Evolutionary conservation across 2,797 vertebrate genomes (phyloP), one percentile per base, ranked within the genome.

Genomic region (Oreortyx pictus): DNA sequence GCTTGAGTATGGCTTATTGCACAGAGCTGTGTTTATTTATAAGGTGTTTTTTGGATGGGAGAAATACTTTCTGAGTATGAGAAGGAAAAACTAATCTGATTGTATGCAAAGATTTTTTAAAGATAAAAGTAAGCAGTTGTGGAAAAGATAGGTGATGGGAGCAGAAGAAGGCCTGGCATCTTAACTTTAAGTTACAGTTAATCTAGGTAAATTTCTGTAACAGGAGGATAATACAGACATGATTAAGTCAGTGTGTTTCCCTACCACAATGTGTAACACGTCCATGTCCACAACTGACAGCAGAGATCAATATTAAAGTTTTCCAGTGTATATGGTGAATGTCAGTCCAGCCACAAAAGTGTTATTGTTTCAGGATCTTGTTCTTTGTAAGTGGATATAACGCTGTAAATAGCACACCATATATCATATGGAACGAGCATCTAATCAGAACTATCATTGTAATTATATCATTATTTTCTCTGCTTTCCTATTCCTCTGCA

Each of bases 191-290:
- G 7, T 78, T 83, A 64, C 46, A 81, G 71, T 81, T 86, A 78
- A 92, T 90, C 54, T 83, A 93, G 86, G 64, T 72, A 5, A 29
- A 73, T 62, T 86, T 90, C 62, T 86, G 46, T 92, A 86, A 82
- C 46, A 86, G 59, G 67, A 88, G 71, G 46, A 59, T 92, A 79
- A 62, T 82, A 82, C 64, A 93, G 72, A 79, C 65, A 90, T 84
- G 54, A 93, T 90, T 78, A 83, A 90, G 77, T 78, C 71, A 75
- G 11, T 62, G 74, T 65, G 17, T 54, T 81, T 90, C 71, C 54
- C 37, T 74, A 41, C 56, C 35, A 29, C 67, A 61, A 61, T 0
- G 5, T 16, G 14, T 46, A 86, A 72, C 46, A 46, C 3, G 0
- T 78, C 59, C 70, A 57, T 86, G 59, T 92, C 62, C 41, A 46